Evolutionary conservation across 92 coral and sea anemone genomes (phyloP), one percentile per base, ranked within the genome.

Genomic region (Porites divaricata): DNA sequence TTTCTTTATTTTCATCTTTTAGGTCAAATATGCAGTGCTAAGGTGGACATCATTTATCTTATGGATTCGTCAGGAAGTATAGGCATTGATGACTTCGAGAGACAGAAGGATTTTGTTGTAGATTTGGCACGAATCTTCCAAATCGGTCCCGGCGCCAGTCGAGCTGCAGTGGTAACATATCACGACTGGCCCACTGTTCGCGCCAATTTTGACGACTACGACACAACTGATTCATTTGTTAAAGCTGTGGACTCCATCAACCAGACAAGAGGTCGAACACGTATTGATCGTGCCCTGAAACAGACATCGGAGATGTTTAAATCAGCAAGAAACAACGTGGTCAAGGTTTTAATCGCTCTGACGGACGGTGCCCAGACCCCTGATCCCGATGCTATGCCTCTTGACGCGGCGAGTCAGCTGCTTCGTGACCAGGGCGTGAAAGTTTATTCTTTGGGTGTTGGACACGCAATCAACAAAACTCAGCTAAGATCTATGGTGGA

Each of bases 1-100:
- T 17, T 66, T 6, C 2, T 63, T 63, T 20, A 62, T 61, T 57
- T 9, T 53, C 16, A 63, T 17, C 68, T 66, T 50, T 8, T 79
- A 93, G 96, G 87, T 26, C 20, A 78, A 58, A 79, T 28, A 15
- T 93, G 96, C 58, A 61, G 89, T 20, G 90, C 88, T 6, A 87
- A 88, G 48, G 88, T 90, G 50, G 96, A 93, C 79, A 81, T 93
- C 2, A 90, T 93, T 2, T 93, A 90, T 52, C 89, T 93, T 10
- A 93, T 93, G 96, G 96, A 93, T 20, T 89, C 96, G 1, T 93
- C 96, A 19, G 86, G 81, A 15, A 93, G 96, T 16, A 93, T 93
- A 74, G 89, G 96, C 67, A 14, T 12, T 19, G 76, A 51, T 25
- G 96, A 93, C 59, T 93, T 80, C 77, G 75, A 81, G 26, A 88